These are phyloP conservation scores for Branchinecta lindahli DNA, from an alignment of 1,140 invertebrate genomes.

Conservation along the genomic window DNA sequence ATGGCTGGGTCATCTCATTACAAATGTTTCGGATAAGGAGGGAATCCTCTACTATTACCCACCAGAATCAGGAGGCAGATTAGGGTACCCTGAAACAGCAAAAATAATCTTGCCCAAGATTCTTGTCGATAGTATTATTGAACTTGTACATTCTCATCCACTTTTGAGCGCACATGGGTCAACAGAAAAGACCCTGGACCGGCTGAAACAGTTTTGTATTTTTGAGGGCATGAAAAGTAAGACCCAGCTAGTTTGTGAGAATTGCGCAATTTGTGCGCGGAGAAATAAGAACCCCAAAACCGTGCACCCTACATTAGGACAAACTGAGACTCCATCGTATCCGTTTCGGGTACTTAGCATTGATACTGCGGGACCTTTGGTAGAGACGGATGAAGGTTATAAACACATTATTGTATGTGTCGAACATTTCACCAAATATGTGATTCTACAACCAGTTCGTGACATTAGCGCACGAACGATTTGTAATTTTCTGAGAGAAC, in stretches of 20 bases:
- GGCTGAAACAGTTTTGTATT: neutral
- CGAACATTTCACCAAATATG: neutral
- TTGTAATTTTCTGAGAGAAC: neutral
- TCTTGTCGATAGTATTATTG: neutral
- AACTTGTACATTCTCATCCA: neutral
- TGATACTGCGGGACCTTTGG: neutral
- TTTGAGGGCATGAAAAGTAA: neutral
- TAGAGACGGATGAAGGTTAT: neutral
- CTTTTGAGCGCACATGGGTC: neutral
- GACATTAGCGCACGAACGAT: neutral
- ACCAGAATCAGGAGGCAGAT: neutral
- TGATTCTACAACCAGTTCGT: neutral
- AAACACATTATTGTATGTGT: neutral
- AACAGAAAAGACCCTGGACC: neutral
- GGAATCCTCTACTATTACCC: neutral
- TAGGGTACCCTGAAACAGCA: neutral
- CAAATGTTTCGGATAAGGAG: neutral
- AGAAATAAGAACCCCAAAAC: neutral
- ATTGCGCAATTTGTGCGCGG: neutral
- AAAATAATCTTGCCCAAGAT: neutral
- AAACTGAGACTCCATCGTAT: neutral
- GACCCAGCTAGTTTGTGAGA: neutral
- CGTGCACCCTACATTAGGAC: neutral
- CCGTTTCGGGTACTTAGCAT: neutral
- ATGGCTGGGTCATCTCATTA: neutral